phyloP scores from a whole-genome alignment of 1,140 invertebrate genomes.

The Prorops nasuta region DNA sequence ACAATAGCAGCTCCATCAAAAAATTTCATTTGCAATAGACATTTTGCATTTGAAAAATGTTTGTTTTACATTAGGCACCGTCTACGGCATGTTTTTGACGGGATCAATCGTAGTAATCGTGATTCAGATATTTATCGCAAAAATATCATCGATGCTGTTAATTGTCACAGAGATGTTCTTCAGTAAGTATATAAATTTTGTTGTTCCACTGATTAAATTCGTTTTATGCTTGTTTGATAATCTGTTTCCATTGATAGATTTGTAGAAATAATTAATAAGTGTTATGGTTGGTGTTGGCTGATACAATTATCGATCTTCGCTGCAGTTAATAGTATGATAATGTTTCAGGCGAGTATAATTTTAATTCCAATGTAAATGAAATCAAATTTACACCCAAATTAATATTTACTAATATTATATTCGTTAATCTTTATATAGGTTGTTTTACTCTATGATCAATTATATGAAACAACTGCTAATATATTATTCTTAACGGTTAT shows the following conservation, averaged over 20 bases:
- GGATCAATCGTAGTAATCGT: not conserved
- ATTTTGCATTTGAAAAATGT: too few relatives aligned
- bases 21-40: not conserved
- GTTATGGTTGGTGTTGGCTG: not conserved
- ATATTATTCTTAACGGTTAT: not conserved
- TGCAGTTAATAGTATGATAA: not conserved
- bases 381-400: too few relatives aligned
- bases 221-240: too few relatives aligned
- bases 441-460: too few relatives aligned
- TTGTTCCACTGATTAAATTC: too few relatives aligned
- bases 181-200: too few relatives aligned
- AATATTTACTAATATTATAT: too few relatives aligned
- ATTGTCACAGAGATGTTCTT: not conserved
- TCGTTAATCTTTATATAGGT: too few relatives aligned
- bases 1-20: not conserved
- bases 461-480: not conserved
- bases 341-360: not conserved
- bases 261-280: not conserved
- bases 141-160: not conserved
- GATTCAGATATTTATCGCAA: not conserved
- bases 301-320: not conserved
- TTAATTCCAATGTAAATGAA: too few relatives aligned
- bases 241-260: too few relatives aligned
- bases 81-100: not conserved
- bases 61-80: not conserved